Conservation (phyloP, 1,140 invertebrate species). For the Scaptomyza pallida region DNA sequence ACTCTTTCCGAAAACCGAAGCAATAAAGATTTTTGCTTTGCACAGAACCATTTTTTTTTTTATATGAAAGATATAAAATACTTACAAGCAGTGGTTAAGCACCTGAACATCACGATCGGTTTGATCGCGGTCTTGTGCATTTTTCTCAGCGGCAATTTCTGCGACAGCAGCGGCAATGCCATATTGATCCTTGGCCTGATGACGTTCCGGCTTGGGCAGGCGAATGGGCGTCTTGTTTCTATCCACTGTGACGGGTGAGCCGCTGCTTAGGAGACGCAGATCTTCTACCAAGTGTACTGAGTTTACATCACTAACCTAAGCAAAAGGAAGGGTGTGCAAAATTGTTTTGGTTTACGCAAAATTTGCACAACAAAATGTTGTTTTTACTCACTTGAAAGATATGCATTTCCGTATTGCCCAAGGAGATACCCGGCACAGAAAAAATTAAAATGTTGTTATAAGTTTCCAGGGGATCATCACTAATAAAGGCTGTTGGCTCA, state of each 20-base stretch:
- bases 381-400: conserved; percentile 68
- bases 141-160: conserved; percentile 70
- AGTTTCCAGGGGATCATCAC: conserved; percentile 68
- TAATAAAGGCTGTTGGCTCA: conserved; percentile 76
- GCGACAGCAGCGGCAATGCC: conserved; percentile 74
- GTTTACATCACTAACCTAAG: conserved; percentile 84
- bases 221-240: conserved; percentile 73
- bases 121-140: conserved; percentile 70
- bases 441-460: conserved; percentile 77
- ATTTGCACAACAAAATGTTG: not conserved
- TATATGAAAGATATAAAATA: not conserved
- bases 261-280: conserved; percentile 84
- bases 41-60: too few relatives aligned
- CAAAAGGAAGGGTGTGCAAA: not conserved
- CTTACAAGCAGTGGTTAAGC: conserved; percentile 75
- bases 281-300: conserved; percentile 86
- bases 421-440: conserved; percentile 69
- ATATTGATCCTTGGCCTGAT: conserved; percentile 73
- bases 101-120: conserved; percentile 72
- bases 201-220: conserved; percentile 68
- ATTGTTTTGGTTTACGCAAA: not conserved
- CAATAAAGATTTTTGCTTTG: too few relatives aligned
- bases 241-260: conserved; percentile 62
- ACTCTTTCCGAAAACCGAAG: too few relatives aligned
- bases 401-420: conserved; percentile 81